Evolutionary conservation across 2,888 invertebrate genomes (phyloP).

Genomic region (Dryobotodes eremita): DNA sequence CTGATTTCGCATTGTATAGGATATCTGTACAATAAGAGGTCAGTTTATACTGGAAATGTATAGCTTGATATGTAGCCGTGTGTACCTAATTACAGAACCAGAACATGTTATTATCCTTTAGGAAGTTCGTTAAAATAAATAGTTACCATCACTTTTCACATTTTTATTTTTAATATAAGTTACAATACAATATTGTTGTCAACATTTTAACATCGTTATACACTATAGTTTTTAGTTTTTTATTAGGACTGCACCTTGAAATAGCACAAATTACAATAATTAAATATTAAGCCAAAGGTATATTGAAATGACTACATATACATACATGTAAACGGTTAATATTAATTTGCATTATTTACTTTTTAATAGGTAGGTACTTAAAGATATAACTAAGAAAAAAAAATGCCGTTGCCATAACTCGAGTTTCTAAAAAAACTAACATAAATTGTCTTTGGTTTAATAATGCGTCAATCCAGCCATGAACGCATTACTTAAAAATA

Average conservation of each 20-base stretch:
- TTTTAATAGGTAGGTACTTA: background rate
- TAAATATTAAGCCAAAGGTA: conserved; percentile 38
- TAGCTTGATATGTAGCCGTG: no score
- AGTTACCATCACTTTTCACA: background rate
- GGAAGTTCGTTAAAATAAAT: background rate
- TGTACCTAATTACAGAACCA: no score
- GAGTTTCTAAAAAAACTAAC: background rate
- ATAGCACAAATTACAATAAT: conserved; percentile 53
- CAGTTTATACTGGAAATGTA: no score
- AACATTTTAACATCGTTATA: conserved; percentile 73
- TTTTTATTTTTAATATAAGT: conserved; percentile 67
- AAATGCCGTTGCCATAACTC: no score
- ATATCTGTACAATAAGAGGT: no score
- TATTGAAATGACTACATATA: conserved; percentile 32
- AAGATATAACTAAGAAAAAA: background rate
- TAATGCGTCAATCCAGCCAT: conserved; percentile 80
- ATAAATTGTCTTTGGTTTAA: conserved; percentile 33
- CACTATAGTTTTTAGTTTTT: conserved; percentile 42
- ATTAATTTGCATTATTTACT: conserved; percentile 17
- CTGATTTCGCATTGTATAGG: no score
- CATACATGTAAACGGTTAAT: conserved; percentile 11
- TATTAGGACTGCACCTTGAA: conserved; percentile 48
- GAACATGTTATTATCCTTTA: background rate
- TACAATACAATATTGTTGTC: conserved; percentile 75
- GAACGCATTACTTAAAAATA: conserved; percentile 72